These are phyloP conservation scores for Oryctes rhinoceros DNA, from an alignment of 1,140 invertebrate genomes.

Conservation along the genomic window DNA sequence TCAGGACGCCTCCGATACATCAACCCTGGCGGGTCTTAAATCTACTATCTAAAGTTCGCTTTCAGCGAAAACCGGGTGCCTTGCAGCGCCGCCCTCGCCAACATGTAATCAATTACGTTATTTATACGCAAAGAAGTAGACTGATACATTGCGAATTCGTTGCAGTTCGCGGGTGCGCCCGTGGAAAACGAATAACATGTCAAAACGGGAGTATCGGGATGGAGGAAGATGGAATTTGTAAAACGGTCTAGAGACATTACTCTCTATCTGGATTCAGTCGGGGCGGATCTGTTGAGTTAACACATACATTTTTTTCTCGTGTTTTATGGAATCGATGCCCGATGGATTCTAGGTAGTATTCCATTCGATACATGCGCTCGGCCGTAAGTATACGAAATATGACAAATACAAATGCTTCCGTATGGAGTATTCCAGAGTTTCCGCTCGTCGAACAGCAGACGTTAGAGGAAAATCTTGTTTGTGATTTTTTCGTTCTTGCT, in stretches of 20 bases:
- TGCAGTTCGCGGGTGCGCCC: slow-evolving; percentile 23
- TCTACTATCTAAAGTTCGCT: slow-evolving; percentile 42
- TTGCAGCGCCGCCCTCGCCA: slow-evolving; percentile 20
- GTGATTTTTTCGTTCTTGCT: no score
- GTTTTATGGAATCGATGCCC: not conserved
- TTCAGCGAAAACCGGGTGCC: slow-evolving; percentile 32
- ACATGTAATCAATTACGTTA: slow-evolving; percentile 45
- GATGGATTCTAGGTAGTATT: not conserved
- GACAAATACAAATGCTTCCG: no score
- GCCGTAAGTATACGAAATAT: no score
- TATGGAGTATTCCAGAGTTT: no score
- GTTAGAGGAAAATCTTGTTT: no score
- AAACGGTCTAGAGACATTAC: slow-evolving; percentile 14
- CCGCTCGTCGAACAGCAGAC: no score
- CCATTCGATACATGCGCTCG: no score
- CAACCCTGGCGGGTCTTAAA: slow-evolving; percentile 43
- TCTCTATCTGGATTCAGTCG: not conserved
- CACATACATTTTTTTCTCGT: not conserved
- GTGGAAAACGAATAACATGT: not conserved
- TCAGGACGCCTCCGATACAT: slow-evolving; percentile 53
- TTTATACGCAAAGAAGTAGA: slow-evolving; percentile 41
- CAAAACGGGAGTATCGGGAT: not conserved
- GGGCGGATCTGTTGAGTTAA: not conserved
- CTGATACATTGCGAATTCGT: slow-evolving; percentile 35
- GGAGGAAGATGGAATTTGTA: slow-evolving; percentile 9